phyloP scores from a whole-genome alignment of 2,888 invertebrate genomes.

The Synergus itoensis region DNA sequence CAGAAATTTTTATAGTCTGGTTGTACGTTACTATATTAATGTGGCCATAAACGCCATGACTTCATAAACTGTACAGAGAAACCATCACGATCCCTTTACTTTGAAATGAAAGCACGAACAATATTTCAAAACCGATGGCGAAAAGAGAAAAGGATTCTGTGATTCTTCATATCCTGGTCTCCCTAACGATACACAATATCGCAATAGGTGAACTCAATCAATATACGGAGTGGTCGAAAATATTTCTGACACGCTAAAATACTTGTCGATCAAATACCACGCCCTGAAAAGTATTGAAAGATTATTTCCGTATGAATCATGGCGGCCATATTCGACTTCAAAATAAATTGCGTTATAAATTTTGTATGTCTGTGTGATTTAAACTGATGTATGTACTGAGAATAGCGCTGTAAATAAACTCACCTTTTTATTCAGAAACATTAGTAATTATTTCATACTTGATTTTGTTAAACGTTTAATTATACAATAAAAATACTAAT shows the following conservation, averaged over 20 bases:
- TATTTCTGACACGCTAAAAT: slow-evolving; percentile 3
- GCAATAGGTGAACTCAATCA: slow-evolving; percentile 12
- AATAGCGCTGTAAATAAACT: neutral
- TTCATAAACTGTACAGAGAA: slow-evolving; percentile 7
- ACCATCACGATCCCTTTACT: slow-evolving; percentile 23
- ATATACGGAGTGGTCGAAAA: neutral
- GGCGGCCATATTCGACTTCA: neutral
- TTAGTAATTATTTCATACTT: neutral
- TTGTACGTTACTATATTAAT: slow-evolving; percentile 4
- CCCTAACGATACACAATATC: neutral
- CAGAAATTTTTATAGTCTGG: slow-evolving; percentile 2
- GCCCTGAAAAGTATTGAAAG: neutral
- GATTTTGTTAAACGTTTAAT: neutral
- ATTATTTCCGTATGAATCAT: neutral
- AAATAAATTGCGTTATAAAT: neutral
- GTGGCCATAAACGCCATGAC: slow-evolving; percentile 23
- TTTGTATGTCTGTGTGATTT: neutral
- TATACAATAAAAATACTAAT: neutral
- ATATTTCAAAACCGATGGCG: slow-evolving; percentile 12
- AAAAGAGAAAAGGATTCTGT: slow-evolving; percentile 23
- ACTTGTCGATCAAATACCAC: slow-evolving; percentile 23
- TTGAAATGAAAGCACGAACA: slow-evolving; percentile 14
- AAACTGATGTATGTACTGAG: neutral
- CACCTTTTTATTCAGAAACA: neutral
- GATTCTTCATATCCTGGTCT: slow-evolving; percentile 8